Evolutionary conservation across 2,888 invertebrate genomes (phyloP), one percentile per base, ranked within the genome.

Genomic region (Erynnis tages): DNA sequence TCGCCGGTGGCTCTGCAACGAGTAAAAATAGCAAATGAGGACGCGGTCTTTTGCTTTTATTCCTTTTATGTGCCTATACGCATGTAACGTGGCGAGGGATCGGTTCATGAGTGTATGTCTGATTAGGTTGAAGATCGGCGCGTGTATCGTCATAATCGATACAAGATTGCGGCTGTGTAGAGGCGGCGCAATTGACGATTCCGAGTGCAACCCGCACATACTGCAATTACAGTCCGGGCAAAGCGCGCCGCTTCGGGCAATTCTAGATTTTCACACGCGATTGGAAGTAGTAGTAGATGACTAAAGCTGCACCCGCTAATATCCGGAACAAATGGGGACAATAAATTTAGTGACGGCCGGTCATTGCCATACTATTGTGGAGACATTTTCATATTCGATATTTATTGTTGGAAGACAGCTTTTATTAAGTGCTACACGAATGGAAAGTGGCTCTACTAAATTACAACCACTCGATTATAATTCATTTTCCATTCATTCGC

Each of bases 1-100:
- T 83, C 57, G 67, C 77, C 56, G 88, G 79, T 44, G 91, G 89
- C 66, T 92, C 92, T 92, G 73, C 34, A 84, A 87, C 68, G 78
- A 49, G 32, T 4, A 49, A 35, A 38, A 50, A 37, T 32, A 40
- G 29, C 23, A 30, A 19, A 44, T 52, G 23, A 41, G 32, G 23
- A 40, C 25, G 40, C 10, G 25, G 29, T 34, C 19, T 32, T 40
- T 40, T 48, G 29, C 30, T 41, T 47, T 47, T 47, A 37, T 47
- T 37, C 37, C 23, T 2, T 48, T 6, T 23, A 40, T 32, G 16
- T 19, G n/a, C n/a, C n/a, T n/a, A 32, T 25, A 40, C 6, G 32
- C 49, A 34, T 25, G 35, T 35, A 46, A 46, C 32, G 34, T 49
- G 48, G 17, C 17, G 13, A 49, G 34, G 16, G 35, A 6, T 37